Evolutionary conservation across 2,888 invertebrate species (phyloP).

Genomic region (Drosophila kambysellisi): DNA sequence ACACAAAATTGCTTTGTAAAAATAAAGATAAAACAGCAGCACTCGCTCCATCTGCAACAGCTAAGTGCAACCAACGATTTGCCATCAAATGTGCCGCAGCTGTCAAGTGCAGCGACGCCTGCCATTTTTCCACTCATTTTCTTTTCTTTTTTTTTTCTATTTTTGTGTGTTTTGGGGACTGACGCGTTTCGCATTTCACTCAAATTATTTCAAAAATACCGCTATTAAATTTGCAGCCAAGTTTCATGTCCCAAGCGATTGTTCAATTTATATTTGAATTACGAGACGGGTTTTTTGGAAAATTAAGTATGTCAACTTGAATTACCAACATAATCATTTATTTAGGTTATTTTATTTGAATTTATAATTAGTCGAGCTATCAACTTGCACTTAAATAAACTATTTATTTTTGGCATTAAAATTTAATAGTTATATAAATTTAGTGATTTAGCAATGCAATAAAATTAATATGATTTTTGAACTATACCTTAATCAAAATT

Average conservation of each 20-base stretch:
- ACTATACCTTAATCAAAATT: background rate
- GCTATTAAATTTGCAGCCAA: slow-evolving; percentile 20
- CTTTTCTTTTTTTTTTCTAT: background rate
- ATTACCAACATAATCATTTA: background rate
- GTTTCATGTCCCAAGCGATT: slow-evolving; percentile 3
- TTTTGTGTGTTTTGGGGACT: slow-evolving; percentile 14
- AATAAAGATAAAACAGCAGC: slow-evolving; percentile 25
- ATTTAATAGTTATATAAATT: background rate
- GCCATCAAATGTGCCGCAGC: slow-evolving; percentile 76
- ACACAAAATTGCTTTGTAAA: slow-evolving; percentile 33
- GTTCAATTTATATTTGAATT: slow-evolving; percentile 25
- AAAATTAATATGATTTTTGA: background rate
- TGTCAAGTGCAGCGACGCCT: slow-evolving; percentile 71
- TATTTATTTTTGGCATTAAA: background rate
- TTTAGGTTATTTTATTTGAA: background rate
- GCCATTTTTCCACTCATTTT: slow-evolving; percentile 21
- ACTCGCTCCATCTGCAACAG: slow-evolving; percentile 35
- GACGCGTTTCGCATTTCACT: slow-evolving; percentile 34
- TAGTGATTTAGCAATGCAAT: background rate
- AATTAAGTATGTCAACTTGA: background rate
- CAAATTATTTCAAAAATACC: slow-evolving; percentile 42
- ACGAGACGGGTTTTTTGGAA: background rate
- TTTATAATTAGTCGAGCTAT: background rate
- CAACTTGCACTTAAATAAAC: background rate
- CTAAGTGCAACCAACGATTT: slow-evolving; percentile 71